Percentiles rank a stretch among this genome's conserved stretches.
phyloP scores from a whole-genome alignment of 92 coral and sea anemone genomes.

The Zoanthus solanderi region DNA sequence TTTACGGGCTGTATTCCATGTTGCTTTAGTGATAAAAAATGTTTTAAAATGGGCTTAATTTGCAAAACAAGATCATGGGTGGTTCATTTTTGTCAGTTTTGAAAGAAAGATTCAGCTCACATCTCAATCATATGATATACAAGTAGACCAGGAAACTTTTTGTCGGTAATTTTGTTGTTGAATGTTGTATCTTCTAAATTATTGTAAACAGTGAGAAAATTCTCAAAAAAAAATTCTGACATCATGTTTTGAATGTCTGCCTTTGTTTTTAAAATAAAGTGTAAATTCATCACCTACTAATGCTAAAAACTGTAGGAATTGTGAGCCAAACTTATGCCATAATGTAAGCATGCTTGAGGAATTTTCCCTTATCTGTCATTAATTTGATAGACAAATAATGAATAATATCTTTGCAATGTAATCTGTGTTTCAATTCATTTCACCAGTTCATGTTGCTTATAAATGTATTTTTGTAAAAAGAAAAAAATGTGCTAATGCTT shows the following conservation, averaged over 20 bases:
- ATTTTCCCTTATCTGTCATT: slow-evolving; percentile 32
- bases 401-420: slow-evolving; percentile 23
- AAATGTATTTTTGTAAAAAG: slow-evolving; percentile 17
- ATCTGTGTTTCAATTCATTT: slow-evolving; percentile 11
- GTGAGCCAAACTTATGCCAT: not conserved
- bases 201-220: slow-evolving; percentile 12
- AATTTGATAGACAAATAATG: slow-evolving; percentile 15
- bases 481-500: not conserved
- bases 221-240: not conserved
- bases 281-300: slow-evolving; percentile 10
- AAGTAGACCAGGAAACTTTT: not conserved
- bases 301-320: not conserved
- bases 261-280: slow-evolving; percentile 11
- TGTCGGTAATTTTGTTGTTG: not conserved
- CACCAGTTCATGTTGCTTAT: not conserved
- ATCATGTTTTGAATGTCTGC: not conserved
- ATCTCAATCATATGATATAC: slow-evolving; percentile 9
- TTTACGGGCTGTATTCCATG: not conserved
- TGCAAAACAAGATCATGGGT: not conserved
- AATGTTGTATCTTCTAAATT: not conserved
- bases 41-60: slow-evolving; percentile 9
- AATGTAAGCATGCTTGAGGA: slow-evolving; percentile 18
- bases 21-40: not conserved
- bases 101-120: not conserved
- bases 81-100: slow-evolving; percentile 11